Percentiles rank a stretch among this genome's conserved stretches.
Conservation (phyloP, 1,140 invertebrate genomes). For the Sarcophaga peregrina region DNA sequence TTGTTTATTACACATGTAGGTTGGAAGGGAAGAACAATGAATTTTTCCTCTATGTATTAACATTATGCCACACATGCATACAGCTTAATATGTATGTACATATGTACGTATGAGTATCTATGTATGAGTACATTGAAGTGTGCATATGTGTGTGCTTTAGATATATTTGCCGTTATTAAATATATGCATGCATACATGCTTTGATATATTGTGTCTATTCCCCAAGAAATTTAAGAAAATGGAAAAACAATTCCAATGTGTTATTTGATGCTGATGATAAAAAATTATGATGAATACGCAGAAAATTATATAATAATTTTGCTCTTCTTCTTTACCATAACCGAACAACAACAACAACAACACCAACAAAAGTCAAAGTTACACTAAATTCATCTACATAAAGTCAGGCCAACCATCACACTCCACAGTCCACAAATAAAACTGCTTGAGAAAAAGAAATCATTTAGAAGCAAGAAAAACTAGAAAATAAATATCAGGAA, state of each 20-base stretch:
- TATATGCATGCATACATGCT: not conserved
- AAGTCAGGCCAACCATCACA: not conserved
- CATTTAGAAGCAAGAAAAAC: not conserved
- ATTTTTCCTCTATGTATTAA: not conserved
- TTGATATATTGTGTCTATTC: not conserved
- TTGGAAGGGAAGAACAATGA: not conserved
- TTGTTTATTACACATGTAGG: conserved; percentile 9
- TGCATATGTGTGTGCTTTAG: no score
- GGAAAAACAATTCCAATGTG: not conserved
- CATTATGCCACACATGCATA: not conserved
- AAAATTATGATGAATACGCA: conserved; percentile 31
- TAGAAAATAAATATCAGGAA: not conserved
- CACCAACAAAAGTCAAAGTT: conserved; percentile 1
- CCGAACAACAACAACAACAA: no score
- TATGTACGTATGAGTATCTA: not conserved
- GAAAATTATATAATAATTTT: conserved; percentile 33
- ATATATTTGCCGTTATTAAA: conserved; percentile 1
- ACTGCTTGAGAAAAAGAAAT: not conserved
- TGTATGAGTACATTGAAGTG: no score
- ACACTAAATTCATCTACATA: not conserved
- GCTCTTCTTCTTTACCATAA: not conserved
- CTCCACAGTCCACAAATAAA: not conserved
- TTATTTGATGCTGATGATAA: not conserved
- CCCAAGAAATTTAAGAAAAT: conserved; percentile 20
- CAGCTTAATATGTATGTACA: not conserved